Percentiles rank a stretch among this genome's conserved stretches.
Conservation (phyloP, 2,113 vertebrate genomes). For the Nerophis ophidion region DNA sequence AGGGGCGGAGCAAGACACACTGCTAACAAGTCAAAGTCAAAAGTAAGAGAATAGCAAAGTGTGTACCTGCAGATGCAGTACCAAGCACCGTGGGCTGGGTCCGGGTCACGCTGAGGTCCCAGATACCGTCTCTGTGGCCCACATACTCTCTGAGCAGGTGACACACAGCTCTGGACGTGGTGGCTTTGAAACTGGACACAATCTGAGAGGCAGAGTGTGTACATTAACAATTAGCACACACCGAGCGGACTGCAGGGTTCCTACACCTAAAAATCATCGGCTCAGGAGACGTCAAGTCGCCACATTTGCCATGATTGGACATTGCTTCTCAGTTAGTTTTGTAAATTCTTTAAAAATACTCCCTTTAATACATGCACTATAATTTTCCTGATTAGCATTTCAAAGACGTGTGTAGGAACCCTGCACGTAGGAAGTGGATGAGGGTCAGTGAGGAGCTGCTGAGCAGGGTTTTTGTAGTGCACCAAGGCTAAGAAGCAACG, state of each 20-base stretch:
- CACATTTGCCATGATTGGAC: background rate
- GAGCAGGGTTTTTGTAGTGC: slow-evolving; percentile 35
- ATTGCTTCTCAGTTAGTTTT: background rate
- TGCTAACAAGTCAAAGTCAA: background rate
- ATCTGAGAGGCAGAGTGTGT: slow-evolving; percentile 70
- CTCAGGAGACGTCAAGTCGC: background rate
- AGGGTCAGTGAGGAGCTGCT: slow-evolving; percentile 34
- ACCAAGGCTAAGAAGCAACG: slow-evolving; percentile 22
- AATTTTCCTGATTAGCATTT: background rate
- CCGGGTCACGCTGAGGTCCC: slow-evolving; percentile 88
- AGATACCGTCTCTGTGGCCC: slow-evolving; percentile 93
- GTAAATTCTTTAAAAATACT: background rate
- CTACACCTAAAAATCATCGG: slow-evolving; percentile 6
- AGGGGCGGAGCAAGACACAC: too few relatives aligned
- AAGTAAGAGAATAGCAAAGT: background rate
- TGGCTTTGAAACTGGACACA: slow-evolving; percentile 97
- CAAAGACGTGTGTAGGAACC: slow-evolving; percentile 42
- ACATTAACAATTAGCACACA: background rate
- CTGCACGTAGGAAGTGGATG: slow-evolving; percentile 36
- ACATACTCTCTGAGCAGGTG: slow-evolving; percentile 91
- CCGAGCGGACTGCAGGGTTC: slow-evolving; percentile 7
- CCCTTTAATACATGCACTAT: background rate
- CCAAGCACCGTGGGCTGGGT: slow-evolving; percentile 88
- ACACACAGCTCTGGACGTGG: slow-evolving; percentile 90
- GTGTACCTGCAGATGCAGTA: slow-evolving; percentile 88